Evolutionary conservation across 2,797 vertebrate genomes (phyloP).

Genomic region (Percopsis omiscomaycus): DNA sequence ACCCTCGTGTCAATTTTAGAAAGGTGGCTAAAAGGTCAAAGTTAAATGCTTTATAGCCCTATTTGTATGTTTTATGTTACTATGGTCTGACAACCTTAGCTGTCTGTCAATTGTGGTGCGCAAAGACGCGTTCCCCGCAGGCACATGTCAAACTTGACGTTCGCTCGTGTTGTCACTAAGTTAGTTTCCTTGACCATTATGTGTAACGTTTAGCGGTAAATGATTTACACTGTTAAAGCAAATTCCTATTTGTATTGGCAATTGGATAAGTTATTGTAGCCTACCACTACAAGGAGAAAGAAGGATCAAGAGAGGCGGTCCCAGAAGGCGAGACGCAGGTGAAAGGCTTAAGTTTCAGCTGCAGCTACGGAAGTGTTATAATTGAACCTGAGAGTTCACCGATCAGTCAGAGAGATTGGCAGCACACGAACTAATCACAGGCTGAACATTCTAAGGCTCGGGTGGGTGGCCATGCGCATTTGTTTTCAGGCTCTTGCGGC

Average conservation of each 20-base stretch:
- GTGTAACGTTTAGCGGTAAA: background rate
- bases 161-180: background rate
- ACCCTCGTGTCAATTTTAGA: slow-evolving; percentile 41
- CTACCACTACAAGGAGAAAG: slow-evolving; percentile 25
- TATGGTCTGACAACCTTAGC: slow-evolving; percentile 13
- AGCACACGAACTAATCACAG: background rate
- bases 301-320: slow-evolving; percentile 35
- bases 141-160: no score
- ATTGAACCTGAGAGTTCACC: slow-evolving; percentile 61
- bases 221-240: background rate
- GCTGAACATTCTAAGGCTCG: background rate
- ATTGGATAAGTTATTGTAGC: no score
- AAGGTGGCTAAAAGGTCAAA: slow-evolving; percentile 34
- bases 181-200: background rate
- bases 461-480: slow-evolving; percentile 50
- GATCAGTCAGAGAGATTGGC: slow-evolving; percentile 59
- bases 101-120: slow-evolving; percentile 31
- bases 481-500: slow-evolving; percentile 34
- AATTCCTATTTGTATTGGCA: background rate
- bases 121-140: background rate
- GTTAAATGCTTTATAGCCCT: slow-evolving; percentile 5
- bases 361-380: slow-evolving; percentile 45
- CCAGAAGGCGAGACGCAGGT: slow-evolving; percentile 53
- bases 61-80: slow-evolving; percentile 7
- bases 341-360: slow-evolving; percentile 64